Conservation (phyloP, 2,113 vertebrate species). For the Lepisosteus osseus region DNA sequence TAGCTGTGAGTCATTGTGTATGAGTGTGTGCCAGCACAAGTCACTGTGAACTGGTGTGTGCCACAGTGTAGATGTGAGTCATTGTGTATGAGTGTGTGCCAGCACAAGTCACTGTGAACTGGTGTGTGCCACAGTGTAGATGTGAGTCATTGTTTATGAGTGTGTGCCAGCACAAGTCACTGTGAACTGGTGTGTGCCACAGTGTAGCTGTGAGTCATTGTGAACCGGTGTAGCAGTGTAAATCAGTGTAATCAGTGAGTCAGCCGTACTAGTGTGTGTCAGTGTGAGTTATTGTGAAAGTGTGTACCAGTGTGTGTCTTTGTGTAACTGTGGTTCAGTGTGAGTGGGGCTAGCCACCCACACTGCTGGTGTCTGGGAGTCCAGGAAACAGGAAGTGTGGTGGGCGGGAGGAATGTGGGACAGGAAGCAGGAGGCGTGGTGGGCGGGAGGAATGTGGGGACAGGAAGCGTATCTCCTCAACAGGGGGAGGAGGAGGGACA, state of each 20-base stretch:
- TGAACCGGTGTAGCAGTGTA: too few relatives aligned
- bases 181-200: conserved; percentile 1
- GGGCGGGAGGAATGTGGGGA: conserved; percentile 47
- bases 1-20: neutral
- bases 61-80: neutral
- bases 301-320: too few relatives aligned
- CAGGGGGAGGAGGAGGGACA: neutral
- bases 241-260: neutral
- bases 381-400: conserved; percentile 51
- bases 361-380: neutral
- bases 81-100: neutral
- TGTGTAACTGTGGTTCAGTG: too few relatives aligned
- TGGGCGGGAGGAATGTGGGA: neutral
- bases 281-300: neutral
- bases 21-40: conserved; percentile 5
- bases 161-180: neutral
- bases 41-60: conserved; percentile 5
- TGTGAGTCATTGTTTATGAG: conserved; percentile 1
- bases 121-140: neutral
- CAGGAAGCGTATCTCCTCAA: neutral
- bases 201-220: neutral
- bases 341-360: too few relatives aligned
- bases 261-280: conserved; percentile 6
- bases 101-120: neutral
- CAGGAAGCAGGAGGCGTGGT: conserved; percentile 39